These are phyloP conservation scores for Guaruba guarouba DNA, from an alignment of 2,113 vertebrate genomes.

Conservation along the genomic window DNA sequence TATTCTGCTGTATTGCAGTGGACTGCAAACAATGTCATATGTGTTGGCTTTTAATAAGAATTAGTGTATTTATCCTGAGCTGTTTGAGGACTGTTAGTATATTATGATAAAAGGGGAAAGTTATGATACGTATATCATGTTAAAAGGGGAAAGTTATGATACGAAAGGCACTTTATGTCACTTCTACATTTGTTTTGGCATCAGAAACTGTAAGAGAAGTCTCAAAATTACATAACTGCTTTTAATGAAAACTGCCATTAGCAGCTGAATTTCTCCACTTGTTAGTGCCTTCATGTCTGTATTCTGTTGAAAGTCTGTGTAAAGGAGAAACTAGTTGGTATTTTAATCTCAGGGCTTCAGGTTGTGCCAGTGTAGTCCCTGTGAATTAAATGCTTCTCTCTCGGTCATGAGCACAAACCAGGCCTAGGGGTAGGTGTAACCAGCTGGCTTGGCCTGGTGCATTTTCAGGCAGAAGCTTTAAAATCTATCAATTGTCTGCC, in stretches of 20 bases:
- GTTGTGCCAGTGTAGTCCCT: not conserved
- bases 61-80: not conserved
- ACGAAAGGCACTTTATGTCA: not conserved
- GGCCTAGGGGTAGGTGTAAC: not conserved
- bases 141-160: not conserved
- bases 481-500: not conserved
- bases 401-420: not conserved
- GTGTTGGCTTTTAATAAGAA: not conserved
- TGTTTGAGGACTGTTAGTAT: not conserved
- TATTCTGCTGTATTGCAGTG: not conserved
- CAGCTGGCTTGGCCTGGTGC: not conserved
- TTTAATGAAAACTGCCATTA: not conserved
- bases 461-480: not conserved
- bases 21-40: not conserved
- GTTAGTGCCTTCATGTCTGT: not conserved
- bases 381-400: not conserved
- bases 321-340: not conserved
- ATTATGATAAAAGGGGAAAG: not conserved
- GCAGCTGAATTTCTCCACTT: not conserved
- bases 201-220: not conserved
- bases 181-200: not conserved
- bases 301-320: not conserved
- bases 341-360: not conserved
- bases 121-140: not conserved
- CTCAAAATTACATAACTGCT: not conserved